Evolutionary conservation across 2,113 vertebrate genomes (phyloP).

Genomic region (Ascaphus truei): DNA sequence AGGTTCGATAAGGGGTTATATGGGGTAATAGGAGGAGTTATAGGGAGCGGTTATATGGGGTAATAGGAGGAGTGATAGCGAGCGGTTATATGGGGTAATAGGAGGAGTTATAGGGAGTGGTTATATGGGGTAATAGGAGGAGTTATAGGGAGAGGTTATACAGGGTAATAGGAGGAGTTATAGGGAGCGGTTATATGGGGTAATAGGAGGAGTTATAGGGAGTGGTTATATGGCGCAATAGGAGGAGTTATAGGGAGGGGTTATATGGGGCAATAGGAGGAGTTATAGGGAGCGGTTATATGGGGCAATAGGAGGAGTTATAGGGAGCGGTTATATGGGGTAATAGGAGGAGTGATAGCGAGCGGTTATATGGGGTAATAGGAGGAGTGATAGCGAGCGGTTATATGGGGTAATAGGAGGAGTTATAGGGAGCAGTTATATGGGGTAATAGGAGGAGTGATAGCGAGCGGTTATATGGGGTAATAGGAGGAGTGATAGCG

Average conservation of each 20-base stretch:
- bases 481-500: background rate
- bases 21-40: background rate
- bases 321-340: background rate
- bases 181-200: background rate
- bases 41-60: background rate
- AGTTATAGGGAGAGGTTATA: too few species aligned
- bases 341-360: background rate
- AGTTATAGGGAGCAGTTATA: background rate
- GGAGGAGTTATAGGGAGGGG: background rate
- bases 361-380: too few species aligned
- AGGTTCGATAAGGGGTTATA: background rate
- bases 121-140: background rate
- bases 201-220: background rate
- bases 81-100: background rate
- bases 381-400: background rate
- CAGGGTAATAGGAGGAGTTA: too few species aligned
- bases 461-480: background rate
- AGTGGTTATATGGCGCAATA: background rate
- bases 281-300: background rate
- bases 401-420: background rate
- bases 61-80: background rate
- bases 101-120: background rate
- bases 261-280: background rate
- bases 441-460: background rate
- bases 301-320: background rate